Base-by-base conservation (phyloP, 2,888 invertebrate species). In the Lissonota sp. region DNA sequence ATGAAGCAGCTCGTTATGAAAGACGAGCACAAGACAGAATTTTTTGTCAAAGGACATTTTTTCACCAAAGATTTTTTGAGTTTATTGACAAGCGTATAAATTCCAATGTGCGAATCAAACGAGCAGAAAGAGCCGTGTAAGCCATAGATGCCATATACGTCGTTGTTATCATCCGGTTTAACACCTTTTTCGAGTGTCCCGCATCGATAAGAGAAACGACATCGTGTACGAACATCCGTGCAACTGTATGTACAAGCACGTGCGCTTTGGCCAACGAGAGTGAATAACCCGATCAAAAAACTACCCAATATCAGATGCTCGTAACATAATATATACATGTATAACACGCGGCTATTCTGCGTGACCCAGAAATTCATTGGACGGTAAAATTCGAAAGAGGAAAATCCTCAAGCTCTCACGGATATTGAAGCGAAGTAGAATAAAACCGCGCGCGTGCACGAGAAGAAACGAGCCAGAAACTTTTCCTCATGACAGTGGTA, bases 321-420 rank as follows among this genome's bases (percentile, higher is more conserved):
- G 46, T 46, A 46, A 46, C 46, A 46, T 46, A n/a, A 16, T 12
- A 49, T 60, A 12, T 58, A 42, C 14, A 57, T 37, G 26, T 57
- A 40, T 16, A 49, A n/a, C n/a, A 10, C 6, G 39, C 14, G n/a
- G n/a, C n/a, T n/a, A 40, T 60, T 71, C 51, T 39, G 16, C 7
- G 26, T 16, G 60, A 62, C 71, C 71, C 60, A 60, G 71, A 71
- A 71, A 60, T 8, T 71, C 16, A 4, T 26, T 42, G 14, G 37
- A 71, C 60, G 49, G 46, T 39, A 16, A 46, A 51, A 60, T 51
- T 71, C 39, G n/a, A 60, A 16, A 6, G 5, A 6, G 60, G 51
- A 60, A 60, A 62, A 71, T 51, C 51, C 40, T 51, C 14, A 16
- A 14, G 8, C 51, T 58, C 57, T 42, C 8, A 8, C 44, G 16